Evolutionary conservation across 2,113 vertebrate species (phyloP), one percentile per base, ranked within the genome.

Genomic region (Nannospalax galili): DNA sequence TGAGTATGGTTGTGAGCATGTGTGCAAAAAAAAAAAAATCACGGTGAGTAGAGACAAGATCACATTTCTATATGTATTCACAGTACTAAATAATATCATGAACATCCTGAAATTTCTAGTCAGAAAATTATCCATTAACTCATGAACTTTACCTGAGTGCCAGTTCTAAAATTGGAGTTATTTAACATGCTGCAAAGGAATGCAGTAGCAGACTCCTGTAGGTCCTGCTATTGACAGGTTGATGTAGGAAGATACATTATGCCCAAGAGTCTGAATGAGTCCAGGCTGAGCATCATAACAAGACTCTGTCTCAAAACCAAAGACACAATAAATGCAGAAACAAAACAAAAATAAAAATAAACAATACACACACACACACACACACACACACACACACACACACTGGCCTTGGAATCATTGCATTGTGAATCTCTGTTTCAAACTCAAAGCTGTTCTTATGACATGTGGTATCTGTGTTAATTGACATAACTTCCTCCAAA

Each of bases 181-280:
- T 22, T 35, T 35, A 75, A 32, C 16, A 22, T 20, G 52, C 16
- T 11, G 32, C 19, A 78, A 19, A 35, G 19, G 48, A 20, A 48
- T 52, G 17, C 10, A 7, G 3, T 4, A 0, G 30, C 48, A 58
- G 48, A 20, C 9, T 35, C 3, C 1, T 8, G 32, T 0, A 35
- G 52, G n/a, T n/a, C n/a, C n/a, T n/a, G n/a, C n/a, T n/a, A n/a
- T 28, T 78, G 30, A 56, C 2, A 35, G 48, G 17, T 16, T 78
- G 48, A 56, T 32, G 52, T 20, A 56, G 30, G 19, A 56, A 35
- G 32, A 56, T n/a, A 9, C 32, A 22, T n/a, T 56, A 8, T 79
- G 4, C 35, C 4, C 45, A 52, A 78, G 45, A 60, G 26, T 74
- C 70, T 58, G 48, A n/a, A n/a, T n/a, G n/a, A 58, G 10, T 6